Conservation (phyloP, 2,888 invertebrate genomes). For the Cheilosia impressa region DNA sequence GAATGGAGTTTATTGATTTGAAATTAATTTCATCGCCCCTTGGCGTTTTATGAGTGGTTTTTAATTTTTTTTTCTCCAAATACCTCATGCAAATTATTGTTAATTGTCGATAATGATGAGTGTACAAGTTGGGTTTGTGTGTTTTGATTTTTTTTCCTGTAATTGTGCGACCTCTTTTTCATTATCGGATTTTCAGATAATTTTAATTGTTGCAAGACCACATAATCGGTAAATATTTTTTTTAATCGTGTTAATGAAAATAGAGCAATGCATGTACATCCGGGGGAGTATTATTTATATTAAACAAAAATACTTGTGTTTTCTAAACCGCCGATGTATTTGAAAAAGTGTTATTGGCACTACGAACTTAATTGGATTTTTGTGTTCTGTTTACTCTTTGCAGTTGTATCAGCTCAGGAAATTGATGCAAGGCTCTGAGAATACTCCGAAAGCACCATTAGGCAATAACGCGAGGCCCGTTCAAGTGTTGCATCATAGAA, state of each 20-base stretch:
- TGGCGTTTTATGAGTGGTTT: not conserved
- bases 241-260: constrained; percentile 50
- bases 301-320: constrained; percentile 4
- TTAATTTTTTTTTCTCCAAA: constrained; percentile 15
- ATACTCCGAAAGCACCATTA: constrained; percentile 94
- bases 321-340: constrained; percentile 3
- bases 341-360: not conserved
- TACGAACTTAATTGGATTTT: not conserved
- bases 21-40: constrained; percentile 52
- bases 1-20: constrained; percentile 57
- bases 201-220: constrained; percentile 27
- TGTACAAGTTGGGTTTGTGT: not conserved
- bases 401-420: constrained; percentile 94
- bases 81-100: constrained; percentile 9
- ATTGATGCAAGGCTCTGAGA: constrained; percentile 94
- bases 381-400: constrained; percentile 12
- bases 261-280: not conserved
- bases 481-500: constrained; percentile 95
- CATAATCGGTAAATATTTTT: constrained; percentile 33
- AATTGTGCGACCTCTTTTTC: constrained; percentile 11
- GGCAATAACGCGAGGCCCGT: constrained; percentile 98
- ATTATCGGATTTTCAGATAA: constrained; percentile 19
- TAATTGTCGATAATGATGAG: constrained; percentile 36
- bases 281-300: constrained; percentile 8
- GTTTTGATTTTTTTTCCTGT: not conserved